Percentiles rank a stretch among this genome's conserved stretches.
phyloP scores from a whole-genome alignment of 2,113 vertebrate species.

The Boleophthalmus pectinirostris region DNA sequence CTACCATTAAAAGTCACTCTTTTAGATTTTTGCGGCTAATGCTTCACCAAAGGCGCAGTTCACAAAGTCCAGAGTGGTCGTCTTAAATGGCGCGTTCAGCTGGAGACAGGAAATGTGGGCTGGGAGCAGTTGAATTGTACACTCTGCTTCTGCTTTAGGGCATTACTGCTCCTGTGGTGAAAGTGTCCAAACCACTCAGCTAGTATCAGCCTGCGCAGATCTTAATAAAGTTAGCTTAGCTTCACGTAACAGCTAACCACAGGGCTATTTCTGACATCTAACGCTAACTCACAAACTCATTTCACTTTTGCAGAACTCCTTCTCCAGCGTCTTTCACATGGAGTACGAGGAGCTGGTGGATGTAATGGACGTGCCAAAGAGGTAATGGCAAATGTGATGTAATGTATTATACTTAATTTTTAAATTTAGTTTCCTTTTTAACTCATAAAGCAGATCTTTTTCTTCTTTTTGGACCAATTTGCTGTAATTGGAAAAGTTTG shows the following conservation, averaged over 20 bases:
- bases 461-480: too few species aligned
- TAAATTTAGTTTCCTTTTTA: too few species aligned
- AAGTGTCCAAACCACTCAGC: constrained; percentile 5
- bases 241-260: not conserved
- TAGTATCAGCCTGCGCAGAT: constrained; percentile 3
- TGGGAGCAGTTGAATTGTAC: not conserved
- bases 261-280: constrained; percentile 3
- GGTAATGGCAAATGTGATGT: constrained; percentile 75
- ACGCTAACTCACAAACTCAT: constrained; percentile 37
- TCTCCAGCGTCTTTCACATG: constrained; percentile 97
- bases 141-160: not conserved
- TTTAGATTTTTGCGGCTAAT: not conserved
- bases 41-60: not conserved
- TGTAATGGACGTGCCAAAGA: constrained; percentile 77
- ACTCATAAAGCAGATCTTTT: too few species aligned
- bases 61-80: not conserved
- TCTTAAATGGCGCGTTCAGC: not conserved
- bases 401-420: not conserved
- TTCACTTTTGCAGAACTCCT: constrained; percentile 83
- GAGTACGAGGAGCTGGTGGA: constrained; percentile 86
- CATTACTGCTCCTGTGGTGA: not conserved
- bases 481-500: too few species aligned
- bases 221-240: constrained; percentile 32
- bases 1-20: not conserved
- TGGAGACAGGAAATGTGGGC: constrained; percentile 5